Evolutionary conservation across 2,797 vertebrate species (phyloP), one percentile per base, ranked within the genome.

Genomic region (Scolopax rusticola): DNA sequence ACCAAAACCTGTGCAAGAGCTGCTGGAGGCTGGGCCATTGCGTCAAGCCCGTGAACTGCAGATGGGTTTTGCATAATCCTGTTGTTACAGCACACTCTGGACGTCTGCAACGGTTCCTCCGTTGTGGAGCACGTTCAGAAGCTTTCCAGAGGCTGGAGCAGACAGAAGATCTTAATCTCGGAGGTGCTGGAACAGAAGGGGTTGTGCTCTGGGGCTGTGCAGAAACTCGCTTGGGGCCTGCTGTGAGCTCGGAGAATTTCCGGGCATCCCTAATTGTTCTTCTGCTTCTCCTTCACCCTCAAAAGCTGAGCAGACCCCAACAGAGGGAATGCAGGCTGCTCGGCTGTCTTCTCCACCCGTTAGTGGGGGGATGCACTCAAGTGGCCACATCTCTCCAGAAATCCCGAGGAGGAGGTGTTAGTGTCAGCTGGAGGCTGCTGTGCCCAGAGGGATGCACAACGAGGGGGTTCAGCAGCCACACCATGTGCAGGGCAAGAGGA

Each of bases 121-220:
- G 8, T 36, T 36, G 36, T 36, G 36, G 3, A 67, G 57, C 48
- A 87, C 25, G 40, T 32, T 84, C 78, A 47, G 84, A 74, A 89
- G 47, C 38, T 85, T 82, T 89, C 81, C 84, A 77, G 75, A 78
- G 84, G 71, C 86, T 80, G 84, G 84, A 77, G 78, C 79, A 93
- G 76, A 20, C 57, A 38, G 71, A 50, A 79, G 93, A 92, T 93
- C 91, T 14, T 87, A 80, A 87, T 96, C 95, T 93, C 11, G 0
- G 17, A 11, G 43, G 70, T 45, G 60, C 60, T 57, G 20, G 70
- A 76, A 27, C 59, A 76, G 53, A 70, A 89, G 64, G 33, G 14
- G 7, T 80, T 82, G 77, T 59, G 67, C 84, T 87, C 81, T 48
- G 69, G 67, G 76, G 50, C 70, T 56, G 30, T 61, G 84, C 87